A percentile compares a stretch with the other conserved stretches of the same genome.
These are phyloP conservation scores for Lithobates sylvaticus DNA, from an alignment of 2,797 vertebrate species.

Conservation along the genomic window DNA sequence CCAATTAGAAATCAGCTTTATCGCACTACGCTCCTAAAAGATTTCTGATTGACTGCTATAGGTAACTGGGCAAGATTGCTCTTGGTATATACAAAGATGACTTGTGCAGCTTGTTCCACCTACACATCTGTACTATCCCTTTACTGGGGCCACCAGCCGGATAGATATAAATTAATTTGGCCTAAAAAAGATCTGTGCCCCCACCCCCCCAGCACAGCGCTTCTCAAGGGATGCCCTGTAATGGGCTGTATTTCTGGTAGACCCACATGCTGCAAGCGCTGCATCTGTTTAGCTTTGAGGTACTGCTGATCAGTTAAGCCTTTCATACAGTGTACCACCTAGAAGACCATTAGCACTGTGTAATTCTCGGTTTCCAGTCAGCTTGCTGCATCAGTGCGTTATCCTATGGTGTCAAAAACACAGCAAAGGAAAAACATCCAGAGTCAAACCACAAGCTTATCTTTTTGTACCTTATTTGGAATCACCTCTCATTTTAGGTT, in stretches of 20 bases:
- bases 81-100: neutral
- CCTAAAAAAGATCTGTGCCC: neutral
- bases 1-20: neutral
- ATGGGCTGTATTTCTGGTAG: slow-evolving; percentile 49
- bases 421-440: neutral
- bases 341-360: slow-evolving; percentile 1
- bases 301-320: slow-evolving; percentile 75
- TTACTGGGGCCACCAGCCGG: slow-evolving; percentile 1
- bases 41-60: neutral
- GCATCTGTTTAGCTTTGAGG: slow-evolving; percentile 81
- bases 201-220: neutral
- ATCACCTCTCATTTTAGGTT: neutral
- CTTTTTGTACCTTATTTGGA: neutral
- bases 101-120: neutral
- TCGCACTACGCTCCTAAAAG: neutral
- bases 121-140: slow-evolving; percentile 11
- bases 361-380: neutral
- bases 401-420: neutral
- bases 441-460: neutral
- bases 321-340: slow-evolving; percentile 45
- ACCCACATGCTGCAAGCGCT: slow-evolving; percentile 75
- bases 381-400: neutral
- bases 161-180: slow-evolving; percentile 16
- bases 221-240: neutral
- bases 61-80: neutral